phyloP scores from a whole-genome alignment of 92 coral and sea anemone species.

The Plumapathes pennacea region DNA sequence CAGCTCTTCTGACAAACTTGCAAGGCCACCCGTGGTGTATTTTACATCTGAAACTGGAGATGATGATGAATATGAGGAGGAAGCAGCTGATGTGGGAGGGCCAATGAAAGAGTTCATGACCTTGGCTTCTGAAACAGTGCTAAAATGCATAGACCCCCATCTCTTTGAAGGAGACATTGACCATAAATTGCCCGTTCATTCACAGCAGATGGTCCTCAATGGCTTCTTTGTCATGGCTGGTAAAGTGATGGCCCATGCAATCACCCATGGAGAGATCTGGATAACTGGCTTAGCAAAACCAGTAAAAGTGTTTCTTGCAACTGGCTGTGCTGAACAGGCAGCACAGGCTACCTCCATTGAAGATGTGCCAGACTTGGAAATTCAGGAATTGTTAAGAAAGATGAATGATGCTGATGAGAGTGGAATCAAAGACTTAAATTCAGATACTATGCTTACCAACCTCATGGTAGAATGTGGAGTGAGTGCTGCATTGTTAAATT shows the following conservation, averaged over 20 bases:
- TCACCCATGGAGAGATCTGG: slow-evolving; percentile 30
- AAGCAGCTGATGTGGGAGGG: slow-evolving; percentile 57
- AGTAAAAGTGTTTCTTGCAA: slow-evolving; percentile 22
- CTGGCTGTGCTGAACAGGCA: slow-evolving; percentile 34
- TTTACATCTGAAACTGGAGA: slow-evolving; percentile 31
- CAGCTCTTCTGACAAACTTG: neutral
- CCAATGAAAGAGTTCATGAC: slow-evolving; percentile 45
- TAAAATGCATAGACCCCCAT: slow-evolving; percentile 37
- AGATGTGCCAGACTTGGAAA: slow-evolving; percentile 61
- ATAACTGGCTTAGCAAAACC: slow-evolving; percentile 32
- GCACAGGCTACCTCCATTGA: slow-evolving; percentile 48
- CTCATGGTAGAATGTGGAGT: slow-evolving; percentile 34
- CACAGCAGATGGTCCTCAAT: slow-evolving; percentile 37
- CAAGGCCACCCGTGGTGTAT: slow-evolving; percentile 32
- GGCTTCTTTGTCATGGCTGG: slow-evolving; percentile 52
- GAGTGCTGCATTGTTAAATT: slow-evolving; percentile 13
- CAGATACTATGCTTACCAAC: slow-evolving; percentile 8
- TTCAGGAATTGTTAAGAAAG: slow-evolving; percentile 34
- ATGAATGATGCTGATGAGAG: slow-evolving; percentile 10
- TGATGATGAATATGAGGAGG: slow-evolving; percentile 48
- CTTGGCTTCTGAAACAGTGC: slow-evolving; percentile 36
- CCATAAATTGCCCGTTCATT: slow-evolving; percentile 52
- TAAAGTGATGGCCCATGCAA: slow-evolving; percentile 45
- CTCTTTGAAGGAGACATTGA: slow-evolving; percentile 55
- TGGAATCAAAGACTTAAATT: neutral